Base-by-base conservation (phyloP, 30 jellyfish, hydroid and myxozoan genomes). In the Catostylus mosaicus region DNA sequence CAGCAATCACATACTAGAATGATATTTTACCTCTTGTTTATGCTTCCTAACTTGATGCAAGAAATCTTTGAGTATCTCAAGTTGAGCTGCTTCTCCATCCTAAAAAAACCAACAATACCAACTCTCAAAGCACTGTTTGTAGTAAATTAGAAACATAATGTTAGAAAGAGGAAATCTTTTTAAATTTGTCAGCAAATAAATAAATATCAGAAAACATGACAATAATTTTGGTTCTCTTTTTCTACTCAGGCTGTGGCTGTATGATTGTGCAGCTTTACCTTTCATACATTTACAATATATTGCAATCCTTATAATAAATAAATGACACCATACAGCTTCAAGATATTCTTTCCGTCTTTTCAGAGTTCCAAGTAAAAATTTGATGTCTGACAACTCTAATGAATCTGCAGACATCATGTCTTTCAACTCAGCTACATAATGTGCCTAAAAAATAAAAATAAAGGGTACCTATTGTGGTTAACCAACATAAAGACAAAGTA, bases 31-130 rank as follows among this genome's bases (percentile, higher is more conserved):
- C 96, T 94, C 98, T 72, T 88, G 99, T 65, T 94, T 94, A 33
- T 83, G 93, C 80, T 81, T 54, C 57, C 90, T 88, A 27, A 94
- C 90, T 71, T 86, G 99, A 1, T 75, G 87, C 2, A 94, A 84
- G 62, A 94, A 94, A 27, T 94, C 99, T 94, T 87, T 94, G 18
- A 88, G 78, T 11, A 94, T 77, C 74, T 94, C 99, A 30, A 85
- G 74, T 31, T 94, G 99, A 22, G 97, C 99, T 30, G 97, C 95
- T 84, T 79, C 65, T 22, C 95, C 90, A 64, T 88, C 99, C 99
- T 94, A 37, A 29, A 78, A 38, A 34, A 67, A 20, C 32, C 4
- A 52, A 7, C 30, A 52, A 10, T 5, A 40, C 54, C 54, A 7
- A 40, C 7, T 14, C 7, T 5, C 14, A 5, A 40, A 5, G 7